Percentiles rank a stretch among this genome's conserved stretches.
Conservation (phyloP, 2,888 invertebrate genomes). For the Noctua janthe region DNA sequence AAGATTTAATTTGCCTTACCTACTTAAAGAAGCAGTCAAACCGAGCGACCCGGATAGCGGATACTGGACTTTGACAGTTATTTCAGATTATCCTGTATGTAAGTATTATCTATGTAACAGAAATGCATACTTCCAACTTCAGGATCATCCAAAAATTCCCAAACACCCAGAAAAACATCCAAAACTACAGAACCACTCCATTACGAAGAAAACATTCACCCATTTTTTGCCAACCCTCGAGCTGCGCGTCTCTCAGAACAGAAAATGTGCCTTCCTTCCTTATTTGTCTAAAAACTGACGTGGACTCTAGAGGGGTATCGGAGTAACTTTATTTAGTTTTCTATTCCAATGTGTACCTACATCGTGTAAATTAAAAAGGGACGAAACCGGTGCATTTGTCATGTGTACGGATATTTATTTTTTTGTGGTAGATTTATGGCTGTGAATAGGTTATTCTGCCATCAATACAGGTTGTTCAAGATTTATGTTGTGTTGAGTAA, state of each 20-base stretch:
- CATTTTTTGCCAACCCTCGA: slow-evolving; percentile 60
- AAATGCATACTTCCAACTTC: slow-evolving; percentile 1
- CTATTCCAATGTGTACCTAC: slow-evolving; percentile 79
- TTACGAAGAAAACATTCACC: slow-evolving; percentile 63
- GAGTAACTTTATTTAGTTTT: slow-evolving; percentile 82
- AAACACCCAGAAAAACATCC: slow-evolving; percentile 44
- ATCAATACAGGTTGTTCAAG: slow-evolving; percentile 61
- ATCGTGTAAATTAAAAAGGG: slow-evolving; percentile 82
- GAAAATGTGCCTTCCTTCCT: slow-evolving; percentile 82
- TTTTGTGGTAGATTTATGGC: slow-evolving; percentile 68
- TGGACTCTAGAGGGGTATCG: slow-evolving; percentile 71
- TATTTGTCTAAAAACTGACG: slow-evolving; percentile 86
- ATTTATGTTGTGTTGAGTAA: slow-evolving; percentile 56
- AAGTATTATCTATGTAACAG: background rate
- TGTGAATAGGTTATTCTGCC: slow-evolving; percentile 60
- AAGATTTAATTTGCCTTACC: background rate
- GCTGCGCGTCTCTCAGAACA: slow-evolving; percentile 73
- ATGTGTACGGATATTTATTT: slow-evolving; percentile 73
- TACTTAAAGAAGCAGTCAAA: background rate
- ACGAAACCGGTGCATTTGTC: slow-evolving; percentile 79
- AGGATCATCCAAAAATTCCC: slow-evolving; percentile 26
- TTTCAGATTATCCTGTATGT: background rate
- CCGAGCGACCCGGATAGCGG: background rate
- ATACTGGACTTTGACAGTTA: background rate
- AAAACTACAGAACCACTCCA: slow-evolving; percentile 63